These are phyloP conservation scores for Brachionus rotundiformis DNA, from an alignment of 1,140 invertebrate species.

Conservation along the genomic window DNA sequence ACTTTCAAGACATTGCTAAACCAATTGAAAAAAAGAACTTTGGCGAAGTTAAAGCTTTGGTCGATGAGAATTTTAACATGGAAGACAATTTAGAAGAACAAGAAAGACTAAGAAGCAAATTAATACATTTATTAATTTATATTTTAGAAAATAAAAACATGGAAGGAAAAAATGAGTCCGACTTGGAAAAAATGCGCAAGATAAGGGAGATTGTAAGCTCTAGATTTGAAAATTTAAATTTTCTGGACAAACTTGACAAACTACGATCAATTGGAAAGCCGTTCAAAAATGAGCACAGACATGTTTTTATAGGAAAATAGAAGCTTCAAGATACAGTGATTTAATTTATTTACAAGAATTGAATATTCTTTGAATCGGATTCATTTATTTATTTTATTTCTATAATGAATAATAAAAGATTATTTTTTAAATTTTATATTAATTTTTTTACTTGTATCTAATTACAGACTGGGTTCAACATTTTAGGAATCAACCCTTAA, in stretches of 20 bases:
- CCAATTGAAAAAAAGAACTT: neutral
- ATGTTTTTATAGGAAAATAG: constrained; percentile 43
- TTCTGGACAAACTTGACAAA: neutral
- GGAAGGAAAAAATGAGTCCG: neutral
- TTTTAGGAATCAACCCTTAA: no score
- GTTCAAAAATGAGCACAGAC: constrained; percentile 25
- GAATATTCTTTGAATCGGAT: neutral
- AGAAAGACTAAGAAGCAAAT: neutral
- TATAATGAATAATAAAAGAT: neutral
- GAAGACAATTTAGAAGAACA: neutral
- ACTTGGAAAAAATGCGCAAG: neutral
- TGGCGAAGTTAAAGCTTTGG: neutral
- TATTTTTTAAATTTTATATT: neutral
- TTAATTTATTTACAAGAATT: no score
- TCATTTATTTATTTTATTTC: neutral
- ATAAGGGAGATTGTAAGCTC: neutral
- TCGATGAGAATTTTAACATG: neutral
- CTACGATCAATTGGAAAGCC: neutral
- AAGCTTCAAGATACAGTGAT: no score
- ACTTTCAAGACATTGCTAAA: neutral
- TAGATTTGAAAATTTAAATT: neutral
- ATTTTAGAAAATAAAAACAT: neutral
- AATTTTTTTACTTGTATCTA: no score
- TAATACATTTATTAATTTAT: neutral
- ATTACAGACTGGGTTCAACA: no score